A percentile compares a stretch with the other conserved stretches of the same genome.
Conservation (phyloP, 2,113 vertebrate species). For the Nannospalax galili region DNA sequence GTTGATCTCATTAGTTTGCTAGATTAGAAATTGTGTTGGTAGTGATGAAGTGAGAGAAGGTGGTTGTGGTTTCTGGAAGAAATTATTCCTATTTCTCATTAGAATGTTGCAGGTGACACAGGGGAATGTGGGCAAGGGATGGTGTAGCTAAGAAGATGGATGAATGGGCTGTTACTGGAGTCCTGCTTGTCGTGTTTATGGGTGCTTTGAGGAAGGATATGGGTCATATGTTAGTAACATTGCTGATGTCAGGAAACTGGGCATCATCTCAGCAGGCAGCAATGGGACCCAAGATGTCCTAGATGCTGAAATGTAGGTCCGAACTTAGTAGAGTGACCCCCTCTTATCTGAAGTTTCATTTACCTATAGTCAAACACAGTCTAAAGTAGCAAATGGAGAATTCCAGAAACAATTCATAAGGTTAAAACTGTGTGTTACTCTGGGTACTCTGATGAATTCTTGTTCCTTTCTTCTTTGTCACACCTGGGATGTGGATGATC, state of each 20-base stretch:
- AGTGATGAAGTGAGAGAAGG: not conserved
- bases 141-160: not conserved
- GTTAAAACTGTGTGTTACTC: not conserved
- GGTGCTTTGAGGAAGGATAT: not conserved
- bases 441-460: not conserved
- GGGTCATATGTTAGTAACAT: not conserved
- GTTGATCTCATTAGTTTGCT: slow-evolving; percentile 41
- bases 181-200: not conserved
- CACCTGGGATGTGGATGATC: not conserved
- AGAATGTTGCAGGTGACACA: slow-evolving; percentile 5
- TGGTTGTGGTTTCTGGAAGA: slow-evolving; percentile 32
- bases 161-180: not conserved
- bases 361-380: not conserved
- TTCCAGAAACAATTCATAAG: not conserved
- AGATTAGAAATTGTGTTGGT: not conserved
- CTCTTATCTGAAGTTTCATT: not conserved
- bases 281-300: not conserved
- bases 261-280: not conserved
- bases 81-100: not conserved
- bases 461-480: not conserved
- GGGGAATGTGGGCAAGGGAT: not conserved
- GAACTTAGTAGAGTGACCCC: not conserved
- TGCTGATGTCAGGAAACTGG: not conserved
- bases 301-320: not conserved
- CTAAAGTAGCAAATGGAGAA: not conserved